Percentiles rank a stretch among this genome's conserved stretches.
phyloP scores from a whole-genome alignment of 35 echinoderm and acorn worm genomes.

The Holothuria glaberrima region DNA sequence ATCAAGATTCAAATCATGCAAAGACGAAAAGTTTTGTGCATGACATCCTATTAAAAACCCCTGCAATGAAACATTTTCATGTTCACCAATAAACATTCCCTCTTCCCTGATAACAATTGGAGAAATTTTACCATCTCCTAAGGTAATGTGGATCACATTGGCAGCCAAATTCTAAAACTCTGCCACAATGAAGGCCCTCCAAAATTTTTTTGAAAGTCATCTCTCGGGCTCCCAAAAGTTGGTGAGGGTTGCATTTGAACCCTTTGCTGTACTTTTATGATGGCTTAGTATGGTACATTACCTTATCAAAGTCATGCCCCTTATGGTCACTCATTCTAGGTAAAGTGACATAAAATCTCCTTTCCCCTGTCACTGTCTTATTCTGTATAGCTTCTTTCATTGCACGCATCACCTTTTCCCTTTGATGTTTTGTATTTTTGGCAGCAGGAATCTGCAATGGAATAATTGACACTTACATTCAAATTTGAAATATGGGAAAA shows the following conservation, averaged over 20 bases:
- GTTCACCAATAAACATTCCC: background rate
- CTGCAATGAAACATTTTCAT: no score
- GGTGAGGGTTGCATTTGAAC: no score
- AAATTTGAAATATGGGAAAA: no score
- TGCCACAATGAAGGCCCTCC: background rate
- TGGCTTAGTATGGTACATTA: background rate
- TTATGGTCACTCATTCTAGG: slow-evolving; percentile 35
- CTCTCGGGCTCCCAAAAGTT: no score
- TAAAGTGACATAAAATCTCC: slow-evolving; percentile 36
- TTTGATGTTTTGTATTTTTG: slow-evolving; percentile 1
- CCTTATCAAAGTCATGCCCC: slow-evolving; percentile 52
- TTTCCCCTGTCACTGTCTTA: slow-evolving; percentile 8
- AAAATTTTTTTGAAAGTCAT: background rate
- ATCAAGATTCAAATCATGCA: no score
- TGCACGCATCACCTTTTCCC: slow-evolving; percentile 23
- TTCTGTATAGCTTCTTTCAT: background rate
- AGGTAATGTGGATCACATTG: background rate
- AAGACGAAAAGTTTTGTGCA: no score
- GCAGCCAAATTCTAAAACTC: background rate
- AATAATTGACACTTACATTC: no score
- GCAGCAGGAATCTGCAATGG: background rate
- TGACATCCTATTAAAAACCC: no score
- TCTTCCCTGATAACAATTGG: background rate
- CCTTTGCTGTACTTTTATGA: no score
- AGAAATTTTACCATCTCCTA: background rate